A percentile compares a stretch with the other conserved stretches of the same genome.
Evolutionary conservation across 2,113 vertebrate genomes (phyloP).

Genomic region (Mohoua ochrocephala): DNA sequence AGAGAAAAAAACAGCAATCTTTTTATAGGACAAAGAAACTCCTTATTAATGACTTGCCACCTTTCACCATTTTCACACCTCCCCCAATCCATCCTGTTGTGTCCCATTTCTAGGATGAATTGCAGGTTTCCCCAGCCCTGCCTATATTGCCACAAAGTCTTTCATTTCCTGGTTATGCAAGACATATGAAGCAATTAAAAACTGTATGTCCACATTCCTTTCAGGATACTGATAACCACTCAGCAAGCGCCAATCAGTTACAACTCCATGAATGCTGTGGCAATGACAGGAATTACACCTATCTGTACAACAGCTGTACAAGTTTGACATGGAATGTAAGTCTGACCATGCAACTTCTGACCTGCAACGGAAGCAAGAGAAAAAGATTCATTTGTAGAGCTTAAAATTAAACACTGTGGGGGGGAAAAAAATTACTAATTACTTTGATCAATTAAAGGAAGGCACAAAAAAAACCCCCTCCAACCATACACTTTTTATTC

Average conservation of each 20-base stretch:
- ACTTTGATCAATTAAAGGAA: not conserved
- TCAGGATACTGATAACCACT: not conserved
- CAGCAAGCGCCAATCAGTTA: not conserved
- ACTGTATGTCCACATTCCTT: not conserved
- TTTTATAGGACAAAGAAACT: not conserved
- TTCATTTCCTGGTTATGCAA: conserved; percentile 50
- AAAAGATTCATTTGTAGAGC: not conserved
- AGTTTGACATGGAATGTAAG: not conserved
- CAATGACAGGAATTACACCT: not conserved
- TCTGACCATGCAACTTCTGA: not conserved
- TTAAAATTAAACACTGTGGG: not conserved
- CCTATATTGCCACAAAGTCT: not conserved
- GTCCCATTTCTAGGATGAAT: not conserved
- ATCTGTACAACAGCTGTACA: not conserved
- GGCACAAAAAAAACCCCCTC: not conserved
- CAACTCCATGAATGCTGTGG: not conserved
- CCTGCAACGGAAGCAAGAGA: not conserved
- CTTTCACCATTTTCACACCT: not conserved
- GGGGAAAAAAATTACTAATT: not conserved
- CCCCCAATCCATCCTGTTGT: not conserved
- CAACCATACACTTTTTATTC: not conserved
- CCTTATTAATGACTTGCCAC: not conserved
- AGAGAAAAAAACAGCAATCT: not conserved
- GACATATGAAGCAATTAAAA: conserved; percentile 27
- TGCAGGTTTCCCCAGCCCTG: not conserved